Evolutionary conservation across 2,797 vertebrate genomes (phyloP).

Genomic region (Eutrigla gurnardus): DNA sequence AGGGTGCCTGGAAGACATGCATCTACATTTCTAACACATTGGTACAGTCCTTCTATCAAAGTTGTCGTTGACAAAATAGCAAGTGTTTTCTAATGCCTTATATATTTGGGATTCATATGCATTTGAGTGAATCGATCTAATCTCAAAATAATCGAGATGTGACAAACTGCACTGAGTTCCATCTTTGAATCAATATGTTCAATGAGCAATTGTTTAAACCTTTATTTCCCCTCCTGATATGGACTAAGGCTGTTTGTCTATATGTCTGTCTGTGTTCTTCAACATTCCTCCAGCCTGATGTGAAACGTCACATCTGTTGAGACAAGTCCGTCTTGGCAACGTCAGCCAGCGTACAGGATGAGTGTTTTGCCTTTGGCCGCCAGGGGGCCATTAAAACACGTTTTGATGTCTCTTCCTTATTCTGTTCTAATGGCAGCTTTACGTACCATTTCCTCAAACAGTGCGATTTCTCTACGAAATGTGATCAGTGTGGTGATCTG

Average conservation of each 20-base stretch:
- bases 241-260: background rate
- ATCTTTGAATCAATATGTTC: slow-evolving; percentile 10
- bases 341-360: slow-evolving; percentile 40
- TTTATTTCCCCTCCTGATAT: background rate
- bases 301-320: slow-evolving; percentile 68
- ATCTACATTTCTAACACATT: background rate
- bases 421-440: slow-evolving; percentile 42
- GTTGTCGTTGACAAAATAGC: background rate
- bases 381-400: slow-evolving; percentile 56
- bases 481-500: slow-evolving; percentile 24
- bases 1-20: background rate
- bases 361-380: slow-evolving; percentile 36
- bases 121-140: background rate
- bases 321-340: slow-evolving; percentile 60
- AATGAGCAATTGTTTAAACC: background rate
- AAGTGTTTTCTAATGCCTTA: slow-evolving; percentile 7
- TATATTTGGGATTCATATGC: background rate
- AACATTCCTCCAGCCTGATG: slow-evolving; percentile 73
- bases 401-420: slow-evolving; percentile 28
- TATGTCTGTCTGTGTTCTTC: slow-evolving; percentile 27
- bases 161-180: background rate
- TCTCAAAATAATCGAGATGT: background rate
- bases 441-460: slow-evolving; percentile 10
- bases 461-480: slow-evolving; percentile 37
- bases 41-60: slow-evolving; percentile 3